Percentiles rank a stretch among this genome's conserved stretches.
These are phyloP conservation scores for Holacanthella duospinosa DNA, from an alignment of 2,888 invertebrate species.

Conservation along the genomic window DNA sequence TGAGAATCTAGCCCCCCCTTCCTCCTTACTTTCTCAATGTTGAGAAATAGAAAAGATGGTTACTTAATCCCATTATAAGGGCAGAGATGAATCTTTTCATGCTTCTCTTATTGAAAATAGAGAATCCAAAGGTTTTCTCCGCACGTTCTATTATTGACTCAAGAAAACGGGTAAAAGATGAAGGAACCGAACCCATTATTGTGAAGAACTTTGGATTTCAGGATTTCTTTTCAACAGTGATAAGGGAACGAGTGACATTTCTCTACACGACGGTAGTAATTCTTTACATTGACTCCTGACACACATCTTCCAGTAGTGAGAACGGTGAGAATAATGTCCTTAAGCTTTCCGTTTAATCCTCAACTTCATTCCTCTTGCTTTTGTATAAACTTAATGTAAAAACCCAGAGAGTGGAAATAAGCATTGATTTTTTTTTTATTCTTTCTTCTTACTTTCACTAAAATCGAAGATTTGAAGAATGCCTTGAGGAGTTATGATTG, in stretches of 20 bases:
- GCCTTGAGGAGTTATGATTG: not conserved
- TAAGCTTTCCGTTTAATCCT: too few relatives aligned
- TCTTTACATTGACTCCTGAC: too few relatives aligned
- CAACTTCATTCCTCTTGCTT: too few relatives aligned
- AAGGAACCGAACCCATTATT: not conserved
- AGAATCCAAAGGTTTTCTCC: not conserved
- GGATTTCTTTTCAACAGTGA: not conserved
- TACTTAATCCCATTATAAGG: not conserved
- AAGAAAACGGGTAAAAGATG: not conserved
- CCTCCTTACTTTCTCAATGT: not conserved
- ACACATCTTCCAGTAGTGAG: too few relatives aligned
- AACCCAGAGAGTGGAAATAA: too few relatives aligned
- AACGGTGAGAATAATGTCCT: too few relatives aligned
- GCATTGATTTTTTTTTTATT: too few relatives aligned
- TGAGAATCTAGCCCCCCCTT: not conserved
- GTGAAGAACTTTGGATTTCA: not conserved
- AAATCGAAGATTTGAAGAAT: not conserved
- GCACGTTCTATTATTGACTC: not conserved
- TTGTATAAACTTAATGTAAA: too few relatives aligned
- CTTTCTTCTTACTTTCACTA: too few relatives aligned
- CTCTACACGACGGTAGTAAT: too few relatives aligned
- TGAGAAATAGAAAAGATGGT: not conserved
- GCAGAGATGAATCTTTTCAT: not conserved
- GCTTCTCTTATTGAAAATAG: not conserved
- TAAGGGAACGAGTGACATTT: too few relatives aligned